Base-by-base conservation (phyloP, 2,113 vertebrate species). In the Urocolius indicus region DNA sequence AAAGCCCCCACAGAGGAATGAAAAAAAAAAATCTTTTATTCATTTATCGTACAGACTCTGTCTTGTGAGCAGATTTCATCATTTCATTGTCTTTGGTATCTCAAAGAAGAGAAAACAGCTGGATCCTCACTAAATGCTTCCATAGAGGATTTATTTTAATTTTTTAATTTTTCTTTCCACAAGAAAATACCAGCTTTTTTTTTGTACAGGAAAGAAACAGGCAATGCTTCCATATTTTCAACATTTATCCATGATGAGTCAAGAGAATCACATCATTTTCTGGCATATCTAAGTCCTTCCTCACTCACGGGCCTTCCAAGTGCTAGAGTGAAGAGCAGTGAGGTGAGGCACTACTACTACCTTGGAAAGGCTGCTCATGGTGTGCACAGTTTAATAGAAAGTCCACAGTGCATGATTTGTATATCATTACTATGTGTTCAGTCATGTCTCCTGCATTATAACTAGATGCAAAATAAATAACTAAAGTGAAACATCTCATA, bases 31-130 rank as follows among this genome's bases (percentile, higher is more conserved):
- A 94, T 93, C 71, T 94, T 94, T 95, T 96, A 93, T 97, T 96
- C 77, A 95, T 94, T 94, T 73, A 73, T 80, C 58, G 76, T 66
- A 63, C 74, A 92, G 67, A 84, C 24, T 78, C 65, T 74, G 61
- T 93, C 88, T 74, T 94, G 32, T 90, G 87, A 79, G 62, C 54
- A 94, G 79, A 84, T 97, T 96, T 96, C 83, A 94, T 86, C 29
- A 68, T 91, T 95, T 95, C 78, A 76, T 93, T 97, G 94, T 94
- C 75, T 91, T 72, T 83, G 34, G 21, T 94, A 83, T 87, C 87
- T 93, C 38, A 87, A 72, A 93, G 87, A 93, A 91, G 77, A 95
- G 36, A 69, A 93, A 91, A 94, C 89, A 97, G 48, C 77, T 95
- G 79, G 32, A 68, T 92, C 69, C 46, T 91, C 59, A 87, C 62